Evolutionary conservation across 2,797 vertebrate genomes (phyloP).

Genomic region (Ctenopoma multispine): DNA sequence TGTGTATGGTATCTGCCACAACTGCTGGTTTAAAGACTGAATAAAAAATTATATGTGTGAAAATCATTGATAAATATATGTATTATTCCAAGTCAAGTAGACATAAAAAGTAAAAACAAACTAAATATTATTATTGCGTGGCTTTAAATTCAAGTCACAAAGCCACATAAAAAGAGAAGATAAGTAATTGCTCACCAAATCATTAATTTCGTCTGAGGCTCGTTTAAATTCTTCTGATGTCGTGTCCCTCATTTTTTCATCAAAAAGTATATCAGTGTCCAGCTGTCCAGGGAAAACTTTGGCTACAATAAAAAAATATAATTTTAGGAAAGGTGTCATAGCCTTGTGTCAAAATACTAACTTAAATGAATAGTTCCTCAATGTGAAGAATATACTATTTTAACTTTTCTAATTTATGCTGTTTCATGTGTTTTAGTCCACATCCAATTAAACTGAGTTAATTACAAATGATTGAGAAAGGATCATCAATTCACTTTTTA

Average conservation of each 20-base stretch:
- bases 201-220: rapidly evolving
- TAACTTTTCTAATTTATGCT: not conserved
- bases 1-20: not conserved
- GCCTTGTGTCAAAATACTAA: not conserved
- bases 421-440: not conserved
- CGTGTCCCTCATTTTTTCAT: rapidly evolving
- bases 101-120: not conserved
- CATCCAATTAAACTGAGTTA: too few relatives aligned
- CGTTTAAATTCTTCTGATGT: rapidly evolving
- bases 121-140: too few relatives aligned
- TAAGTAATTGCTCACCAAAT: conserved; percentile 25
- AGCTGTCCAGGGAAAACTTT: conserved; percentile 68
- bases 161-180: not conserved
- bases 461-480: too few relatives aligned
- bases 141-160: too few relatives aligned
- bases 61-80: too few relatives aligned
- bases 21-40: not conserved
- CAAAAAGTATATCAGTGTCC: rapidly evolving
- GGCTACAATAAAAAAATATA: conserved; percentile 54
- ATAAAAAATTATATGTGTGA: not conserved
- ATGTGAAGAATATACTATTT: not conserved
- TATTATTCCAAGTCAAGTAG: not conserved
- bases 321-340: not conserved
- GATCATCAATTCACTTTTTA: too few relatives aligned
- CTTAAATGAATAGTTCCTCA: not conserved